Evolutionary conservation across 2,888 invertebrate species (phyloP).

Genomic region (Rotaria sp.): DNA sequence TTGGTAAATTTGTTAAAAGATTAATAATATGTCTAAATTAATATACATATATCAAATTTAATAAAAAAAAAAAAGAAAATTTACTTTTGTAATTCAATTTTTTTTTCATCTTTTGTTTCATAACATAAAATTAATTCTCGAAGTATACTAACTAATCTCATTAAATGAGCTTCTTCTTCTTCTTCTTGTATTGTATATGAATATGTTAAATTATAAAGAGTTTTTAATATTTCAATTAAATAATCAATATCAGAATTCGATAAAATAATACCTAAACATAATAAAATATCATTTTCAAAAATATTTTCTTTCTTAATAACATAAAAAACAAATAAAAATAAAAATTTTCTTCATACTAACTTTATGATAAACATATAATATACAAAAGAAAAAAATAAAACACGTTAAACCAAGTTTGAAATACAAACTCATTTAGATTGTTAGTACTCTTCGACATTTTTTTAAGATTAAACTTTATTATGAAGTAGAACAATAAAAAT

Average conservation of each 20-base stretch:
- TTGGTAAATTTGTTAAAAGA: constrained; percentile 75
- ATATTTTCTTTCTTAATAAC: too few species aligned
- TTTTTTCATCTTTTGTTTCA: constrained; percentile 61
- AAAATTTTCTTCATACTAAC: too few species aligned
- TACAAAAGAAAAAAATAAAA: too few species aligned
- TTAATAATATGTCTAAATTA: constrained; percentile 71
- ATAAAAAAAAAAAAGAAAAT: constrained; percentile 31
- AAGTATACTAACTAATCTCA: constrained; percentile 67
- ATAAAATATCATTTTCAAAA: too few species aligned
- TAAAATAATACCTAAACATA: constrained; percentile 23
- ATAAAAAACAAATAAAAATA: too few species aligned
- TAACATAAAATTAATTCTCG: constrained; percentile 65
- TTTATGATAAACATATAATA: too few species aligned
- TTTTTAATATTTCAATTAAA: constrained; percentile 57
- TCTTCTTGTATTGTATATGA: constrained; percentile 45
- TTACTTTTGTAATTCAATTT: constrained; percentile 63
- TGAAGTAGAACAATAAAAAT: too few species aligned
- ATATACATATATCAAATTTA: too few species aligned
- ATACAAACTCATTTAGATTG: too few species aligned
- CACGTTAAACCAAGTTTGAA: too few species aligned
- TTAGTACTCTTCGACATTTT: too few species aligned
- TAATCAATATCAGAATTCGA: constrained; percentile 51
- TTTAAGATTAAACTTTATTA: too few species aligned
- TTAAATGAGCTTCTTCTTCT: constrained; percentile 67
- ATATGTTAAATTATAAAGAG: constrained; percentile 53